These are phyloP conservation scores for Nomada lathburiana DNA, from an alignment of 2,888 invertebrate species.

Conservation along the genomic window DNA sequence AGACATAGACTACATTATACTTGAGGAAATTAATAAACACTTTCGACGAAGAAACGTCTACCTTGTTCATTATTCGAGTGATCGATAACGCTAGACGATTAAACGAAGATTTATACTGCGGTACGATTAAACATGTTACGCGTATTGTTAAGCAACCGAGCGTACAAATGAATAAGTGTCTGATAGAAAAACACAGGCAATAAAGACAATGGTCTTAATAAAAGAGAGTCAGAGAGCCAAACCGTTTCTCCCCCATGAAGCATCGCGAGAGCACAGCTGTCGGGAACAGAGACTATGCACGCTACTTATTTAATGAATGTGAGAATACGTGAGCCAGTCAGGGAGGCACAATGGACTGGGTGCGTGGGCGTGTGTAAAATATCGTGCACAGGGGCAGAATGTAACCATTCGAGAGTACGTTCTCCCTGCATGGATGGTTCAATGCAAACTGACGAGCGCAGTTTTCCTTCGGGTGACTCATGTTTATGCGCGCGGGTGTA, in stretches of 20 bases:
- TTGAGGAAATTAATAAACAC: too few species aligned
- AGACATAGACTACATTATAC: too few species aligned
- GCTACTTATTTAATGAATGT: slow-evolving; percentile 64
- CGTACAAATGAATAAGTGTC: slow-evolving; percentile 41
- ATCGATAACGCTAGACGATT: not conserved
- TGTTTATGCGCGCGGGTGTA: slow-evolving; percentile 23
- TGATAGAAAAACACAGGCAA: slow-evolving; percentile 39
- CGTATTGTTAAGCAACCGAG: not conserved
- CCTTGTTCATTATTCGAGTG: too few species aligned
- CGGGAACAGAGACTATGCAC: slow-evolving; percentile 52
- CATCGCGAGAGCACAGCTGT: slow-evolving; percentile 58
- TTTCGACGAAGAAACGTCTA: too few species aligned
- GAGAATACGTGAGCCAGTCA: slow-evolving; percentile 58
- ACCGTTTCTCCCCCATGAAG: slow-evolving; percentile 47
- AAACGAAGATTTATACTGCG: too few species aligned
- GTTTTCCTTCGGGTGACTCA: slow-evolving; percentile 46
- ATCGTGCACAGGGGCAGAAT: slow-evolving; percentile 27
- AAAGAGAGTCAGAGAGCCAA: slow-evolving; percentile 45
- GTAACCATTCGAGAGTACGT: slow-evolving; percentile 44
- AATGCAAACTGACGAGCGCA: slow-evolving; percentile 3
- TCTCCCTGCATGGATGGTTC: slow-evolving; percentile 10
- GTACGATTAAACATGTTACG: not conserved
- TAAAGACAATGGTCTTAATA: slow-evolving; percentile 63
- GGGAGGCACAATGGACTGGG: slow-evolving; percentile 38
- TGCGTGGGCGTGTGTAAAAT: slow-evolving; percentile 33